Evolutionary conservation across 2,797 vertebrate genomes (phyloP), one percentile per base, ranked within the genome.

Genomic region (Scleropages formosus): DNA sequence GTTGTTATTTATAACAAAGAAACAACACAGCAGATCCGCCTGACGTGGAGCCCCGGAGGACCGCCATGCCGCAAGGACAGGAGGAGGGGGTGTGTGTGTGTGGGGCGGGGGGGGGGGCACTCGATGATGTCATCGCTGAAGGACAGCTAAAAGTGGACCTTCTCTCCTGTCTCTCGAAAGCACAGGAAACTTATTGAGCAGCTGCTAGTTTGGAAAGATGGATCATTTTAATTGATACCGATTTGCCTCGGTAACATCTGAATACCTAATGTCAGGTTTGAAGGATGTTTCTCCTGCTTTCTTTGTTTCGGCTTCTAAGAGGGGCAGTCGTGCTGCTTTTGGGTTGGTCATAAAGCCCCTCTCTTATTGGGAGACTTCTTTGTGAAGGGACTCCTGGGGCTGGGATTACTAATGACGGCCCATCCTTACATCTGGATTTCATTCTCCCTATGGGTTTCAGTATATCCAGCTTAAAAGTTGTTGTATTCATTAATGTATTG

Each of bases 161-260:
- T 24, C 66, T 47, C 89, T 85, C 82, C 79, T 87, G 85, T 83
- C 87, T 87, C 87, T 89, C 88, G 90, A 85, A 91, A 93, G 93
- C 92, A 90, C 91, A 87, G 89, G 93, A 94, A 95, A 95, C 94
- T 94, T 91, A 93, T 93, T 93, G 94, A 95, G 95, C 97, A 98
- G 97, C 95, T 97, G 96, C 95, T 98, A 92, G 87, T 93, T 93
- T 91, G 91, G 88, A 90, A 95, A 96, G 96, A 98, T 96, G 96
- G 95, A 98, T 98, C 93, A 94, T 95, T 97, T 96, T 98, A 98
- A 98, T 96, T 96, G 96, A 93, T 90, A 87, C 89, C 93, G 93
- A 92, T 96, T 95, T 94, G 92, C 93, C 92, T 92, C 92, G 91
- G 93, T 92, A 90, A 93, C 90, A 94, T 96, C 94, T 94, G 95